Base-by-base conservation (phyloP, 2,888 invertebrate species). In the Nesidiocoris tenuis region DNA sequence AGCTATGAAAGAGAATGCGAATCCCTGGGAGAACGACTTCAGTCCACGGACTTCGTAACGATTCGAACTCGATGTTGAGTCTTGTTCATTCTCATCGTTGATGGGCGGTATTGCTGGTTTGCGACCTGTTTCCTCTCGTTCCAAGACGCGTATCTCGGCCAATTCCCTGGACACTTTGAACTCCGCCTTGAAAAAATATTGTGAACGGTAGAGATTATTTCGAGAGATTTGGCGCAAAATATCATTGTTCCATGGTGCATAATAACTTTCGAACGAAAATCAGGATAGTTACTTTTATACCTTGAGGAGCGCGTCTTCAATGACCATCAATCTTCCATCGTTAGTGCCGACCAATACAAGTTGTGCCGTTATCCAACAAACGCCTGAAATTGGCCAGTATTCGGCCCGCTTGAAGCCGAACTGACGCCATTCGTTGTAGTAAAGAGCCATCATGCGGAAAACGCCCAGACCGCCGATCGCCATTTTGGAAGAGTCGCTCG, bases 331-430 rank as follows among this genome's bases (percentile, higher is more conserved):
- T 79, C 89, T 86, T 22, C 94, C 94, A 77, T 88, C 89, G 74
- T 87, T 86, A 0, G 94, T 94, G 1, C 96, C 96, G 63, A 91
- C 90, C 79, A 80, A 57, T 16, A 96, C 87, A 71, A 93, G 86
- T 81, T 96, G 96, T 76, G 92, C 87, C 1, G 91, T 90, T 59
- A 96, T 83, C 93, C 96, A 97, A 79, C 91, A 88, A 81, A 91
- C 89, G 66, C 90, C 90, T 12, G 90, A 89, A 80, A 94, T 89
- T 77, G 89, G 86, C 74, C 91, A 88, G 81, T 89, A 86, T 39
- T 95, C 94, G 55, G 91, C 88, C 83, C 95, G 95, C 79, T 91
- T 88, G 85, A 91, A 94, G 16, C 93, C 94, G 85, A 90, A 94
- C 78, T 92, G 92, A 56, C 92, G 88, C 89, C 94, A 91, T 12